A percentile compares a stretch with the other conserved stretches of the same genome.
Evolutionary conservation across 2,888 invertebrate genomes (phyloP).

Genomic region (Zootermopsis nevadensis): DNA sequence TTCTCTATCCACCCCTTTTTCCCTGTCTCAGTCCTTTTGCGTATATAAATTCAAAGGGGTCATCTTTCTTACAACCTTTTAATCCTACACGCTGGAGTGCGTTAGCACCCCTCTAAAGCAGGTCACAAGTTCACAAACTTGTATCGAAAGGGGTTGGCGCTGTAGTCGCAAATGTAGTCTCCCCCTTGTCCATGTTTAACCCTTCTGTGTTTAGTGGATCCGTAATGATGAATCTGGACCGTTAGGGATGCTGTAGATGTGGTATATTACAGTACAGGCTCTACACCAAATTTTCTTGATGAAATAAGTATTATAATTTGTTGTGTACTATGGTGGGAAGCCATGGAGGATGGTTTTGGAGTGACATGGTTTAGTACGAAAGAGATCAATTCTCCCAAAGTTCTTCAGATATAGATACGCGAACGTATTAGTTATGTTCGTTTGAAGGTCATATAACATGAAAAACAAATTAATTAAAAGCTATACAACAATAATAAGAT

Average conservation of each 20-base stretch:
- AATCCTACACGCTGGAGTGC: not conserved
- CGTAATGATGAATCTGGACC: conserved; percentile 23
- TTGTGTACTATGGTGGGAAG: not conserved
- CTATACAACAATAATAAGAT: too few species aligned
- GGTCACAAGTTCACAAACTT: conserved; percentile 26
- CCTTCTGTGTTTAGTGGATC: conserved; percentile 5
- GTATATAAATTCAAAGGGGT: conserved; percentile 7
- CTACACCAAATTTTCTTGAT: conserved; percentile 15
- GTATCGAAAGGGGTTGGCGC: conserved; percentile 5
- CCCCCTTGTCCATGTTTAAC: not conserved
- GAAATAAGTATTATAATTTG: conserved; percentile 15
- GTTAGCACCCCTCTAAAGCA: not conserved
- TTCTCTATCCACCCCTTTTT: not conserved
- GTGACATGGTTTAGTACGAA: too few species aligned
- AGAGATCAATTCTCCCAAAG: too few species aligned
- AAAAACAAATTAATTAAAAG: too few species aligned
- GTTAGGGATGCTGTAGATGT: conserved; percentile 18
- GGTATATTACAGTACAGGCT: not conserved
- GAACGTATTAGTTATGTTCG: too few species aligned
- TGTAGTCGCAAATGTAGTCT: conserved; percentile 8
- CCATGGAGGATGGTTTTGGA: not conserved
- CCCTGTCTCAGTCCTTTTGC: conserved; percentile 12
- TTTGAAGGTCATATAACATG: too few species aligned
- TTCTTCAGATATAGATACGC: too few species aligned
- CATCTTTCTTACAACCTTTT: not conserved